These are phyloP conservation scores for Nycticebus coucang DNA, from an alignment of 2,113 vertebrate genomes.

Conservation along the genomic window DNA sequence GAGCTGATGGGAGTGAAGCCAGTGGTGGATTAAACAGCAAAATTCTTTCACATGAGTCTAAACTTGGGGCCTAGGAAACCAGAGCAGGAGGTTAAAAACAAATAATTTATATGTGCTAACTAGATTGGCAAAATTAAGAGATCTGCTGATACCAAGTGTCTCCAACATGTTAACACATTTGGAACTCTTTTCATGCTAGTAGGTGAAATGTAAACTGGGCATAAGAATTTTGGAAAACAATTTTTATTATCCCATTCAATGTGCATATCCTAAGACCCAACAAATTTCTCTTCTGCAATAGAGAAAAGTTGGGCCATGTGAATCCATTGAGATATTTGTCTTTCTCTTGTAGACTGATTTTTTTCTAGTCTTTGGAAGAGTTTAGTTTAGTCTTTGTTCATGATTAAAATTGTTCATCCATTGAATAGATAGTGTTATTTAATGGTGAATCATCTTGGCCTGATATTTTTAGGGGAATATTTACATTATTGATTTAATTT, in stretches of 20 bases:
- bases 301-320: neutral
- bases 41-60: neutral
- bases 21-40: neutral
- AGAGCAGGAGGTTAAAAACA: neutral
- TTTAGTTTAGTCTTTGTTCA: neutral
- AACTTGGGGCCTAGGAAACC: neutral
- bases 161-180: neutral
- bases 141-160: neutral
- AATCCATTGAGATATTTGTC: neutral
- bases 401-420: neutral
- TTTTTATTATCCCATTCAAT: neutral
- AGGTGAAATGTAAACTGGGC: neutral
- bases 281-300: neutral
- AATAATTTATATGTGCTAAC: neutral
- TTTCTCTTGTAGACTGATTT: neutral
- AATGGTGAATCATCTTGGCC: neutral
- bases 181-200: neutral
- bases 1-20: neutral
- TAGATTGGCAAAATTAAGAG: neutral
- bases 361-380: neutral
- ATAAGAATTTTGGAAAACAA: neutral
- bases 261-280: neutral
- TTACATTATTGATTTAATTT: neutral
- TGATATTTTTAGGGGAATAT: neutral
- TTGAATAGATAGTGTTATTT: neutral